Percentiles rank a stretch among this genome's conserved stretches.
These are phyloP conservation scores for Pterophyllum scalare DNA, from an alignment of 2,113 vertebrate genomes.

Conservation along the genomic window DNA sequence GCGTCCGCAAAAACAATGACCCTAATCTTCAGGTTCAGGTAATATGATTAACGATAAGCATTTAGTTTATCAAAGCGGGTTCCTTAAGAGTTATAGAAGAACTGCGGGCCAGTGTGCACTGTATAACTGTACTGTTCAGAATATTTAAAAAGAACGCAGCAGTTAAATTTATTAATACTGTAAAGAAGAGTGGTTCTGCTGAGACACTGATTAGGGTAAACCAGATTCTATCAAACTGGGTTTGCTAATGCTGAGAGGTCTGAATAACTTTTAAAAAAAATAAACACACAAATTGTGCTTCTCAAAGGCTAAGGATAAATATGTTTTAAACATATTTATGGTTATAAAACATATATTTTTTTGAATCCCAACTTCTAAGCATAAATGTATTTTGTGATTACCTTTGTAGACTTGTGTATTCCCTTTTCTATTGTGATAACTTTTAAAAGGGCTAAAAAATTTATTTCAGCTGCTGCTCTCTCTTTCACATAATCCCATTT, in stretches of 20 bases:
- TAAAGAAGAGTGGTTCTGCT: background rate
- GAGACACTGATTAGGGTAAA: background rate
- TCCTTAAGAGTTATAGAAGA: background rate
- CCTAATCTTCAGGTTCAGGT: background rate
- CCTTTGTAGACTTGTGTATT: background rate
- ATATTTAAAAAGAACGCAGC: background rate
- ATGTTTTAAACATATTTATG: no score
- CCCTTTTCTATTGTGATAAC: background rate
- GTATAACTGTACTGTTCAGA: no score
- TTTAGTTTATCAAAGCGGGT: background rate
- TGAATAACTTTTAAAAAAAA: background rate
- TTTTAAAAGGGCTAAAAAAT: background rate
- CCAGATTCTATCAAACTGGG: background rate
- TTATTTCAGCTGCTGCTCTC: no score
- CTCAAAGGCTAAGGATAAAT: background rate
- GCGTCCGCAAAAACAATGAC: slow-evolving; percentile 1
- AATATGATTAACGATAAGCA: background rate
- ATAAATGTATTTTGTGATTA: background rate
- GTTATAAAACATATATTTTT: background rate
- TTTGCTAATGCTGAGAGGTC: background rate
- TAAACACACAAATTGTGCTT: background rate
- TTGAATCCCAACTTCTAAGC: background rate
- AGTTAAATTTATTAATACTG: background rate
- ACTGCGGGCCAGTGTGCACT: background rate
- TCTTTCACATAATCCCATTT: background rate